Base-by-base conservation (phyloP, 2,797 vertebrate species). In the Echeneis naucrates region DNA sequence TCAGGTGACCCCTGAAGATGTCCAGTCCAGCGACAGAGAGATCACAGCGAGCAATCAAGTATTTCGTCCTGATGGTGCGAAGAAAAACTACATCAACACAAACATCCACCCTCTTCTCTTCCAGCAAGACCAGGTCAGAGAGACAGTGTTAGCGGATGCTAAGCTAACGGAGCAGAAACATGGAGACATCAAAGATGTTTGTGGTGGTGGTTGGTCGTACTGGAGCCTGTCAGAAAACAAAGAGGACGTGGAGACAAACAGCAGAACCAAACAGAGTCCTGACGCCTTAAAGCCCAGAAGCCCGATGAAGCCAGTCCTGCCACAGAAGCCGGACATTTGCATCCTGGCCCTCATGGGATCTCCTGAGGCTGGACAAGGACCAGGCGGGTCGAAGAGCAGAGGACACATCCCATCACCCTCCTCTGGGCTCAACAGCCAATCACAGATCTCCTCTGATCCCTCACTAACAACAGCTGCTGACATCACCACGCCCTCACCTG, bases 271-370 rank as follows among this genome's bases (percentile, higher is more conserved):
- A n/a, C 47, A 35, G 13, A 26, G 10, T 12, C 24, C 40, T 1
- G 12, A 2, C 1, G 30, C 72, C 40, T 38, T 23, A 2, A 17
- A 47, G 26, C 0, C 37, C 4, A 44, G 21, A 0, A 75, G 56
- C 21, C 72, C 60, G 0, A 55, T 2, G 19, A 86, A 40, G 72
- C 83, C 84, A 0, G 9, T 8, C 6, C 70, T 83, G 45, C 86
- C 77, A 9, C 89, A 87, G 57, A 89, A 83, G 42, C 68, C 90
- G 0, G 77, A 88, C 42, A 73, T 83, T 17, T 66, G 65, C 38
- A 59, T 83, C n/a, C 44, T 86, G 45, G 54, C 77, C 33, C 58
- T 79, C 14, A 45, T 14, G 26, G 30, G 24, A 2, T 50, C 84
- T 8, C 71, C 77, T 53, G 32, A 85, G 19, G 24, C 70, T 63